A percentile compares a stretch with the other conserved stretches of the same genome.
Conservation (phyloP, 2,113 vertebrate species). For the Symphodus melops region DNA sequence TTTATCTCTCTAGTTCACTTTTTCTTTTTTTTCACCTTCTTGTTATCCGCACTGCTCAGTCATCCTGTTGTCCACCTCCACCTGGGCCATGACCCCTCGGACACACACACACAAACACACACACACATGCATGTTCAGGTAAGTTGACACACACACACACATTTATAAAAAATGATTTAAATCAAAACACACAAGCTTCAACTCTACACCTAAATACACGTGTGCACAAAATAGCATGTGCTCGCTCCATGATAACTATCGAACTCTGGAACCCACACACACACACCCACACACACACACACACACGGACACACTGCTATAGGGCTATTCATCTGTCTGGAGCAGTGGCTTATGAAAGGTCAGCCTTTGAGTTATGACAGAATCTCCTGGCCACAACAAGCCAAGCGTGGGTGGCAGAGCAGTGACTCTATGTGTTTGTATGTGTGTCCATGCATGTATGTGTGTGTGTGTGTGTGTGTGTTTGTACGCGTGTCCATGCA, state of each 20-base stretch:
- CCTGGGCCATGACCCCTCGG: conserved; percentile 11
- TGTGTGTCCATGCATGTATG: conserved; percentile 15
- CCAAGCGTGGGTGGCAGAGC: conserved; percentile 71
- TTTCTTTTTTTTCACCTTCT: neutral
- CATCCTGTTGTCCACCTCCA: conserved; percentile 13
- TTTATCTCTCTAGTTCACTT: neutral
- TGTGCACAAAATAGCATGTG: conserved; percentile 32
- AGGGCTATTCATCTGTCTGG: conserved; percentile 77
- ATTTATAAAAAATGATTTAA: neutral
- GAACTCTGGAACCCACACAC: conserved; percentile 12
- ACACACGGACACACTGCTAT: conserved; percentile 49
- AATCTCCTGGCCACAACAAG: conserved; percentile 75
- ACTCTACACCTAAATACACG: conserved; percentile 32
- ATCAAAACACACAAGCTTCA: conserved; percentile 2
- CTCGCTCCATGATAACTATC: conserved; percentile 25
- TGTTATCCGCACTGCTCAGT: conserved; percentile 26
- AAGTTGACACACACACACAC: neutral
- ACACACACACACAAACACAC: neutral
- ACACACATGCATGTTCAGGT: neutral
- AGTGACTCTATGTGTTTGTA: conserved; percentile 39
- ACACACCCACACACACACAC: conserved; percentile 1
- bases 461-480: conserved; percentile 32
- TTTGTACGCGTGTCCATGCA: conserved; percentile 21
- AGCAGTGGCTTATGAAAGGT: conserved; percentile 79
- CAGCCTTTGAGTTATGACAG: conserved; percentile 80